Conservation (phyloP, 2,888 invertebrate genomes). For the Branchellion lobata region DNA sequence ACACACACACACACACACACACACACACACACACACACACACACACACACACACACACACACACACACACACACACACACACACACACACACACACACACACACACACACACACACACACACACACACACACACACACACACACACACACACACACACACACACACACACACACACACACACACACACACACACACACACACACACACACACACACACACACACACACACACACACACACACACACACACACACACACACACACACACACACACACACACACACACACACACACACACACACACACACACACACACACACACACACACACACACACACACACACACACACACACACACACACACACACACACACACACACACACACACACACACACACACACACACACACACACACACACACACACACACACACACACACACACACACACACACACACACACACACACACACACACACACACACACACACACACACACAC, state of each 20-base stretch:
- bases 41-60: background rate
- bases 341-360: background rate
- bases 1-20: no score
- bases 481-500: conserved; percentile 25
- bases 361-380: background rate
- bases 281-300: background rate
- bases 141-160: background rate
- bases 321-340: background rate
- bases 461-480: conserved; percentile 16
- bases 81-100: background rate
- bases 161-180: background rate
- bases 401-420: background rate
- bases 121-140: background rate
- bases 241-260: background rate
- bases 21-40: background rate
- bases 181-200: background rate
- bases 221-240: background rate
- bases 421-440: background rate
- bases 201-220: background rate
- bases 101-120: background rate
- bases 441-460: conserved; percentile 26
- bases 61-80: background rate
- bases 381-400: background rate
- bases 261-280: background rate
- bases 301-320: background rate